Evolutionary conservation across 92 coral and sea anemone species (phyloP), one percentile per base, ranked within the genome.

Genomic region (Palythoa caribaeorum): DNA sequence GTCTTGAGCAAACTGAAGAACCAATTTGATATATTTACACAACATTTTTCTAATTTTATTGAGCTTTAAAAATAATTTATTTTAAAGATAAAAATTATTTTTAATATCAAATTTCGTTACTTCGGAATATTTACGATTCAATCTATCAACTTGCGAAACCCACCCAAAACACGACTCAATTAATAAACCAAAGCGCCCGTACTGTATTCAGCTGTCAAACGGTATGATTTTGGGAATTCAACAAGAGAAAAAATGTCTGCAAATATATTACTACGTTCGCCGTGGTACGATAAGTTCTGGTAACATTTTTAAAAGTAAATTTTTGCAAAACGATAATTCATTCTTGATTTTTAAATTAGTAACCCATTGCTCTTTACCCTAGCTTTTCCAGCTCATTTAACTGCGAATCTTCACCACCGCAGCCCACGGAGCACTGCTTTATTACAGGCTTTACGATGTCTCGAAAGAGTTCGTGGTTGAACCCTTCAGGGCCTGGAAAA

Each of bases 251-350:
- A 69, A 69, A 69, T 20, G 73, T 69, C 73, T 69, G 57, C 13
- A 7, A 52, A 69, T 19, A 20, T 69, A 9, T 28, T 28, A 35
- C 73, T 3, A 69, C 73, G 73, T 69, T 19, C 73, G 39, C 73
- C 39, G 73, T 69, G 73, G 73, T 69, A 20, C 73, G 73, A 69
- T 69, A 69, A 69, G 73, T 69, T 69, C 73, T 69, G 73, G 73
- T 69, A 69, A 69, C 73, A 28, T 69, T 69, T 69, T 69, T 69
- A 69, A 69, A 69, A 28, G 39, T 19, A 69, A 69, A 69, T 3
- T 69, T 69, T 3, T 69, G 73, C 28, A 69, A 69, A 69, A 69
- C 73, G 38, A 69, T 19, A 69, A 69, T 19, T 69, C 38, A 3
- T 69, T 69, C 73, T 69, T 69, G 73, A 69, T 69, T 69, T 69